Percentiles rank a stretch among this genome's conserved stretches.
Evolutionary conservation across 2,888 invertebrate genomes (phyloP).

Genomic region (Callyntrura sp.): DNA sequence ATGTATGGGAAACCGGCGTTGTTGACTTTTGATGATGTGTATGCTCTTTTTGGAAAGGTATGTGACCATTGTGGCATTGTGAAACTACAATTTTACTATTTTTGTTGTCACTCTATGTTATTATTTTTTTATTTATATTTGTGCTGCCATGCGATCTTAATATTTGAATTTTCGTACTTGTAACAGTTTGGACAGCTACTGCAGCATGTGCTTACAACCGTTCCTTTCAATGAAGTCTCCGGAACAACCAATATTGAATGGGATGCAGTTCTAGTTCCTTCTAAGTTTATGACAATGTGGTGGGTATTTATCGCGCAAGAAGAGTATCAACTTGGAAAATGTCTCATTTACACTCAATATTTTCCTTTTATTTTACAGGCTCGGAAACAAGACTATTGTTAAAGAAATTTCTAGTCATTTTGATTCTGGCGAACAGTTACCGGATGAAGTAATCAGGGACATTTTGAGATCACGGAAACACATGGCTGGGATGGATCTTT

Average conservation of each 20-base stretch:
- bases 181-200: slow-evolving; percentile 94
- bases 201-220: slow-evolving; percentile 93
- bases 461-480: slow-evolving; percentile 89
- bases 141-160: too few species aligned
- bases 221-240: slow-evolving; percentile 93
- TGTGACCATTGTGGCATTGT: slow-evolving; percentile 6
- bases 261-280: slow-evolving; percentile 95
- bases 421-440: slow-evolving; percentile 90
- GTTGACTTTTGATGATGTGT: slow-evolving; percentile 91
- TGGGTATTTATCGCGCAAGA: background rate
- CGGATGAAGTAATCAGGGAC: slow-evolving; percentile 89
- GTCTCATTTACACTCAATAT: too few species aligned
- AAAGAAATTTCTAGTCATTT: slow-evolving; percentile 87
- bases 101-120: slow-evolving; percentile 16
- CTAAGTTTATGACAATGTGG: slow-evolving; percentile 94
- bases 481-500: slow-evolving; percentile 92
- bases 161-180: too few species aligned
- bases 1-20: slow-evolving; percentile 89
- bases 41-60: slow-evolving; percentile 91
- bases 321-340: too few species aligned
- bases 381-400: slow-evolving; percentile 81
- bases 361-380: slow-evolving; percentile 65
- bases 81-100: background rate
- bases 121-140: slow-evolving; percentile 3
- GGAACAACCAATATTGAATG: slow-evolving; percentile 96